These are phyloP conservation scores for Martes martes DNA, from an alignment of 2,113 vertebrate genomes.

Conservation along the genomic window DNA sequence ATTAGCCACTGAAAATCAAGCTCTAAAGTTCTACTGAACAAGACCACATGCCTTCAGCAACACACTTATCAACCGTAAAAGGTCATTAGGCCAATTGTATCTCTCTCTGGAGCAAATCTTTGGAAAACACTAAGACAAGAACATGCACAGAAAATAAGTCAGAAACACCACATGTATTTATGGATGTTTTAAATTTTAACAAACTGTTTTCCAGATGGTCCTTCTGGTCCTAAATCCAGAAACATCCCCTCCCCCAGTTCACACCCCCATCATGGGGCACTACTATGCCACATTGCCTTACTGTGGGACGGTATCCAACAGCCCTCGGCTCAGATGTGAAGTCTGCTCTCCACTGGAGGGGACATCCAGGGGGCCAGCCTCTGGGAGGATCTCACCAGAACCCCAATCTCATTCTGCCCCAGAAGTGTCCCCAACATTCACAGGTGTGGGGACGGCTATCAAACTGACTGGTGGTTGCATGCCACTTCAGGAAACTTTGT, in stretches of 20 bases:
- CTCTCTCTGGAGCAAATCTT: neutral
- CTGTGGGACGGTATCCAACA: neutral
- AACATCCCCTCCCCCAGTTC: neutral
- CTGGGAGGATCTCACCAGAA: neutral
- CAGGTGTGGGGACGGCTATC: neutral
- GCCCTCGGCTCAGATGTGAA: neutral
- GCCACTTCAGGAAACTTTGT: neutral
- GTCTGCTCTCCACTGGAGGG: neutral
- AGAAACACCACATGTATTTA: neutral
- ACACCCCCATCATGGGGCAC: neutral
- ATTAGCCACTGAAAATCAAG: neutral
- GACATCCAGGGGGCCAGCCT: neutral
- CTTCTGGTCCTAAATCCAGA: neutral
- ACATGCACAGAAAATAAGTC: neutral
- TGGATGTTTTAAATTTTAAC: neutral
- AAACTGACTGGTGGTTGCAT: neutral
- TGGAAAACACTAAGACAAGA: neutral
- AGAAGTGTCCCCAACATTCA: neutral
- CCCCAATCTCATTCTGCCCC: neutral
- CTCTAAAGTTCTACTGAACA: neutral
- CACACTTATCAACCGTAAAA: neutral
- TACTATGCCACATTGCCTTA: neutral
- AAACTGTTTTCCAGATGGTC: neutral
- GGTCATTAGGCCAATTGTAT: neutral
- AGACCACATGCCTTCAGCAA: neutral